phyloP scores from a whole-genome alignment of 2,797 vertebrate genomes.

The Ciconia nigra region DNA sequence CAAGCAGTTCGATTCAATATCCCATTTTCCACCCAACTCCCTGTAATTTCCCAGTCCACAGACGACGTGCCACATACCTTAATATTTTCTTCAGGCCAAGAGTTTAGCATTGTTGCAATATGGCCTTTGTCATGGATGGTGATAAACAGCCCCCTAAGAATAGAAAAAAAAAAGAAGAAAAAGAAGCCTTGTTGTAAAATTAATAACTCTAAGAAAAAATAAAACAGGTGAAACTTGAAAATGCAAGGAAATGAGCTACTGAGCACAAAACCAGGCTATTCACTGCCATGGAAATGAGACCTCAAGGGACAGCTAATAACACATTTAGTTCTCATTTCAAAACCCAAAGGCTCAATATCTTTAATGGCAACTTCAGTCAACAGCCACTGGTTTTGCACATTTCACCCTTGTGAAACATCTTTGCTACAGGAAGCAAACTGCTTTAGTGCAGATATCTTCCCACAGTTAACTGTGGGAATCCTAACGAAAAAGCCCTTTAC shows the following conservation, averaged over 20 bases:
- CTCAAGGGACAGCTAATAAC: not conserved
- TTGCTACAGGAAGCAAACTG: not conserved
- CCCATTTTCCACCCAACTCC: not conserved
- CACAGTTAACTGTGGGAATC: not conserved
- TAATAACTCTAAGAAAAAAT: not conserved
- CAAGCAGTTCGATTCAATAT: not conserved
- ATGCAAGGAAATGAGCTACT: not conserved
- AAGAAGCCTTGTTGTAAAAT: slow-evolving; percentile 22
- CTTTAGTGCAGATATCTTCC: not conserved
- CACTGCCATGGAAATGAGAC: not conserved
- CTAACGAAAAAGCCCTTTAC: not conserved
- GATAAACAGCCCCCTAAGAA: slow-evolving; percentile 92
- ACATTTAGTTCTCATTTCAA: not conserved
- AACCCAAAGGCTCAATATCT: not conserved
- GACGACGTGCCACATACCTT: slow-evolving; percentile 80
- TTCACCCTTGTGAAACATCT: not conserved
- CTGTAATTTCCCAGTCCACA: not conserved
- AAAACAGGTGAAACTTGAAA: not conserved
- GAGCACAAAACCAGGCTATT: not conserved
- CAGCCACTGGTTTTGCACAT: not conserved
- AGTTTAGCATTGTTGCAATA: slow-evolving; percentile 93
- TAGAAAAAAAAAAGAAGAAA: slow-evolving; percentile 3
- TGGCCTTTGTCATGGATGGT: slow-evolving; percentile 97
- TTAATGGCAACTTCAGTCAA: not conserved
- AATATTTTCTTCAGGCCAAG: slow-evolving; percentile 94